Conservation (phyloP, 2,888 invertebrate species). For the Venustoraphidia nigricollis region DNA sequence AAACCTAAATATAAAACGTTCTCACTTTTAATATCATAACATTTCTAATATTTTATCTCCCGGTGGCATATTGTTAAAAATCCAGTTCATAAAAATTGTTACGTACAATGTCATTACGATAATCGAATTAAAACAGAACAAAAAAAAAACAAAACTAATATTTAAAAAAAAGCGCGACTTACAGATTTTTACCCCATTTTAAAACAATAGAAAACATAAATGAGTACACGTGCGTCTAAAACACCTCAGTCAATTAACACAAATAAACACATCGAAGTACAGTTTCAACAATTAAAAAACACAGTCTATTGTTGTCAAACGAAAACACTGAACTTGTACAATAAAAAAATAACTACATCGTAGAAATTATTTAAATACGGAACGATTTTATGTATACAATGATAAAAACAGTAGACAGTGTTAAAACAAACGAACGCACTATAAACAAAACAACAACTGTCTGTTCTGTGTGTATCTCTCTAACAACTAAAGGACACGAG, state of each 20-base stretch:
- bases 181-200: conserved; percentile 23
- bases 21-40: conserved; percentile 30
- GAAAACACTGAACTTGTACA: too few relatives aligned
- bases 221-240: not conserved
- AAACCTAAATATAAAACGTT: conserved; percentile 26
- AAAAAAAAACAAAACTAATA: conserved; percentile 16
- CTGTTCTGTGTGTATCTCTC: not conserved
- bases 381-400: too few relatives aligned
- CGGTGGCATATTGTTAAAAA: conserved; percentile 19
- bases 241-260: too few relatives aligned
- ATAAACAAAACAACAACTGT: not conserved
- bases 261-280: too few relatives aligned
- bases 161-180: conserved; percentile 16
- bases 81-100: conserved; percentile 13
- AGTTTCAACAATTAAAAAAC: too few relatives aligned
- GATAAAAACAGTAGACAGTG: not conserved
- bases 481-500: not conserved
- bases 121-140: conserved; percentile 15
- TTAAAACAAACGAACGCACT: not conserved
- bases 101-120: conserved; percentile 18
- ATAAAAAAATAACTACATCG: too few relatives aligned
- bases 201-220: not conserved
- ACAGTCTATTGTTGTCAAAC: too few relatives aligned
- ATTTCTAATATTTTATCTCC: conserved; percentile 25
- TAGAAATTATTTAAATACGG: too few relatives aligned